phyloP scores from a whole-genome alignment of 2,797 vertebrate genomes.

The Nyctibius grandis region DNA sequence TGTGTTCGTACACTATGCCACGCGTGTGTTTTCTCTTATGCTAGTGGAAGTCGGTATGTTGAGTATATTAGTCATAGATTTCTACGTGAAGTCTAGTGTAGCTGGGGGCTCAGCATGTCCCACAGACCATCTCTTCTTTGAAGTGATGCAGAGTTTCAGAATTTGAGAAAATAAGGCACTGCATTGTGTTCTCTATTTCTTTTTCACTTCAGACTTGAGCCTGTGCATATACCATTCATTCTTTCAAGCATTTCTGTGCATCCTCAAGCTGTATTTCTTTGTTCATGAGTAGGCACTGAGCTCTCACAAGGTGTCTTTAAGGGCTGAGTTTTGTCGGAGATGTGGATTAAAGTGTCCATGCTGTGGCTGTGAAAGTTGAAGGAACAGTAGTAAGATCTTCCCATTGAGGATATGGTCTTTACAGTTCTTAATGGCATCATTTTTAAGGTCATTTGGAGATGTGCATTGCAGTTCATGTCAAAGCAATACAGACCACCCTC shows the following conservation, averaged over 20 bases:
- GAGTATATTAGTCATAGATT: not conserved
- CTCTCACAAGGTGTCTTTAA: not conserved
- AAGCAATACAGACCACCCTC: not conserved
- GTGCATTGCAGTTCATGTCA: not conserved
- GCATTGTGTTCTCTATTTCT: not conserved
- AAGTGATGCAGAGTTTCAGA: not conserved
- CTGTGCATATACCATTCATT: not conserved
- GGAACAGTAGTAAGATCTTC: not conserved
- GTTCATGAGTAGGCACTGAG: not conserved
- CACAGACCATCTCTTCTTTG: not conserved
- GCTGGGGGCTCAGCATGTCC: not conserved
- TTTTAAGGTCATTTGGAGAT: not conserved
- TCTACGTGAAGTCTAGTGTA: not conserved
- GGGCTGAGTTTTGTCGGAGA: not conserved
- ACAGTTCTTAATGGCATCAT: accelerated
- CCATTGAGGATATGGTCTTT: not conserved
- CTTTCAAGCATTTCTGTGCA: not conserved
- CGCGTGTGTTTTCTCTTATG: not conserved
- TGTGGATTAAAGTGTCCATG: not conserved
- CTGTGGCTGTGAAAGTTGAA: not conserved
- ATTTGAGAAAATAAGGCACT: not conserved
- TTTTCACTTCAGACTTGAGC: not conserved
- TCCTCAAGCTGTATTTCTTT: not conserved
- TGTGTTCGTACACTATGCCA: not conserved
- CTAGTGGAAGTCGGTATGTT: not conserved